These are phyloP conservation scores for Catharus ustulatus DNA, from an alignment of 2,797 vertebrate species.

Conservation along the genomic window DNA sequence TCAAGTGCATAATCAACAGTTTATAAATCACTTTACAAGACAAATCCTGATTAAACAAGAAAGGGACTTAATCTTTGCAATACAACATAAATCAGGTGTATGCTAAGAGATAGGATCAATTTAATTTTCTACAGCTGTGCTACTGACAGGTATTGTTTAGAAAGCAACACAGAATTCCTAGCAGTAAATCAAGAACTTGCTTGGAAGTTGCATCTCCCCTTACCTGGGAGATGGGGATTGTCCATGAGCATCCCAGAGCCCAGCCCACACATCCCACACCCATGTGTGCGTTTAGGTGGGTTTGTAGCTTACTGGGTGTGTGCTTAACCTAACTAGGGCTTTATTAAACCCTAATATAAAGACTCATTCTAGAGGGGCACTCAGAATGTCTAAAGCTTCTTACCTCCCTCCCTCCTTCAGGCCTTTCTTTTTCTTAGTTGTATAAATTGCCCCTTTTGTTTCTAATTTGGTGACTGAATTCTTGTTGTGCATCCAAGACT, in stretches of 20 bases:
- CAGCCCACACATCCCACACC: not conserved
- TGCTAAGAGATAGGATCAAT: not conserved
- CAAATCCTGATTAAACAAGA: slow-evolving; percentile 31
- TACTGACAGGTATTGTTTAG: slow-evolving; percentile 5
- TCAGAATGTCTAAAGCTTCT: not conserved
- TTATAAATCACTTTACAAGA: slow-evolving; percentile 34
- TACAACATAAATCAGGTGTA: slow-evolving; percentile 6
- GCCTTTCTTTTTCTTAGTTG: not conserved
- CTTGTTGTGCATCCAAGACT: not conserved
- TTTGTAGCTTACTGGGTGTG: not conserved
- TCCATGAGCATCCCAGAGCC: accelerated
- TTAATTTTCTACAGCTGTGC: slow-evolving; percentile 34
- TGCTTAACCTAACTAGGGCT: not conserved
- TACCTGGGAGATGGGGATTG: not conserved
- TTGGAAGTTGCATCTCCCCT: not conserved
- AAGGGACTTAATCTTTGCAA: slow-evolving; percentile 16
- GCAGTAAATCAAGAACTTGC: not conserved
- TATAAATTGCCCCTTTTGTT: not conserved
- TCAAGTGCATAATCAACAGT: slow-evolving; percentile 36
- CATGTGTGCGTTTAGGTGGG: too few species aligned
- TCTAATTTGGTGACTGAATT: not conserved
- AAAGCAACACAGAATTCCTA: not conserved
- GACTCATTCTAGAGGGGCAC: not conserved
- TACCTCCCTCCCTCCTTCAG: not conserved
- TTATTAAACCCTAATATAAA: not conserved